Percentiles rank a stretch among this genome's conserved stretches.
These are phyloP conservation scores for Lapara coniferarum DNA, from an alignment of 2,888 invertebrate genomes.

Conservation along the genomic window DNA sequence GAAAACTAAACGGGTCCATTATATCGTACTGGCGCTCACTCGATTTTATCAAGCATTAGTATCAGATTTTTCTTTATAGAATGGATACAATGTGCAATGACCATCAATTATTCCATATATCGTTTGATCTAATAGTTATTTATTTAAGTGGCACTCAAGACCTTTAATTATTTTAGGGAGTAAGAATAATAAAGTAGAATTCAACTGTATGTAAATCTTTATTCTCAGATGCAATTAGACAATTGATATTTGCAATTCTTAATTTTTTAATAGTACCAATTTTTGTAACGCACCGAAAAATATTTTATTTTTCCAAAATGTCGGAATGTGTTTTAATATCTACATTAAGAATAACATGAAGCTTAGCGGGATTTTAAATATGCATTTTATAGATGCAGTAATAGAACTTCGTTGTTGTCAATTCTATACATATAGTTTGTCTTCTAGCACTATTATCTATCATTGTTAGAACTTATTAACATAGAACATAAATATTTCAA, in stretches of 20 bases:
- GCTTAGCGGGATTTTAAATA: constrained; percentile 11
- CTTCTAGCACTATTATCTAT: constrained; percentile 34
- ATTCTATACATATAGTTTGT: constrained; percentile 39
- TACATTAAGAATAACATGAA: background rate
- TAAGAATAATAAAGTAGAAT: constrained; percentile 38
- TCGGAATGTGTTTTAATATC: background rate
- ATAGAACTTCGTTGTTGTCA: constrained; percentile 31
- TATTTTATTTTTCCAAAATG: background rate
- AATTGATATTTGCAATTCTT: background rate
- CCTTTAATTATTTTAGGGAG: constrained; percentile 40
- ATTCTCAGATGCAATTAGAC: constrained; percentile 33
- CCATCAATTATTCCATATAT: background rate
- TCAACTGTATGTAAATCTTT: constrained; percentile 45
- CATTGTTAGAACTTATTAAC: constrained; percentile 29
- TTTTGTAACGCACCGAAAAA: constrained; percentile 3
- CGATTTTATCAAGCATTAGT: constrained; percentile 33
- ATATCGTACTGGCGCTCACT: constrained; percentile 35
- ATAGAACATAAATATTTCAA: constrained; percentile 26
- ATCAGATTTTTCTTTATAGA: background rate
- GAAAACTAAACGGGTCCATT: constrained; percentile 55
- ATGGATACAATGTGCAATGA: background rate
- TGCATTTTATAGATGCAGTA: constrained; percentile 23
- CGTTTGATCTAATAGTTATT: background rate
- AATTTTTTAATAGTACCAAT: background rate
- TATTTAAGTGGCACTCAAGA: constrained; percentile 47